These are phyloP conservation scores for Margarornis squamiger DNA, from an alignment of 2,797 vertebrate genomes.

Conservation along the genomic window DNA sequence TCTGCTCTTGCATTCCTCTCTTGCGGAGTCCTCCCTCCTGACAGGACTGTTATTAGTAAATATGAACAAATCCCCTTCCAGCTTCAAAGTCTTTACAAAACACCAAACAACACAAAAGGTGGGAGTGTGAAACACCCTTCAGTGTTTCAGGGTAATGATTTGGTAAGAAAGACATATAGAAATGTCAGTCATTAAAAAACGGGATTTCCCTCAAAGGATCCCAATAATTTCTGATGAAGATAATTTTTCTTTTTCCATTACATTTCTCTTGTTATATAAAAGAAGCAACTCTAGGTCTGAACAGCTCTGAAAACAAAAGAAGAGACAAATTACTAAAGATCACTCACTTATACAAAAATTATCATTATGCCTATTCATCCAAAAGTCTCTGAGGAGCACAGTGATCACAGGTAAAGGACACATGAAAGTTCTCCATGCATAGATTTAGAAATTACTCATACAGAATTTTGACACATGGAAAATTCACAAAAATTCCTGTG, in stretches of 20 bases:
- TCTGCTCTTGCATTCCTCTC: neutral
- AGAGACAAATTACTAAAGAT: neutral
- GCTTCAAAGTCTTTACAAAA: neutral
- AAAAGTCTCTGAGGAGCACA: neutral
- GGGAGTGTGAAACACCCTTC: neutral
- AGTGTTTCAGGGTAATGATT: neutral
- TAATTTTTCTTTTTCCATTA: neutral
- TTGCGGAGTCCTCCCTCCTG: neutral
- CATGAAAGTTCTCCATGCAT: neutral
- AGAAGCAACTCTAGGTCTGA: neutral
- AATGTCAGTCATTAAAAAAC: neutral
- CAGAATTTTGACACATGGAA: neutral
- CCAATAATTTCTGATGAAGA: neutral
- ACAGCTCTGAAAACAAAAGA: neutral
- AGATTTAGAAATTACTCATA: neutral
- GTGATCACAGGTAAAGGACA: neutral
- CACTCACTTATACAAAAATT: neutral
- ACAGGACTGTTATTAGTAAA: conserved; percentile 1
- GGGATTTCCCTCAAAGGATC: neutral
- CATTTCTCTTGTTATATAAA: neutral
- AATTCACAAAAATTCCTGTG: neutral
- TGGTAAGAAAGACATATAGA: neutral
- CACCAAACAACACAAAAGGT: neutral
- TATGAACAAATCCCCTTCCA: neutral
- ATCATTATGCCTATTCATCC: neutral